A percentile compares a stretch with the other conserved stretches of the same genome.
These are phyloP conservation scores for Lacerta bilineata DNA, from an alignment of 2,797 vertebrate genomes.

Conservation along the genomic window DNA sequence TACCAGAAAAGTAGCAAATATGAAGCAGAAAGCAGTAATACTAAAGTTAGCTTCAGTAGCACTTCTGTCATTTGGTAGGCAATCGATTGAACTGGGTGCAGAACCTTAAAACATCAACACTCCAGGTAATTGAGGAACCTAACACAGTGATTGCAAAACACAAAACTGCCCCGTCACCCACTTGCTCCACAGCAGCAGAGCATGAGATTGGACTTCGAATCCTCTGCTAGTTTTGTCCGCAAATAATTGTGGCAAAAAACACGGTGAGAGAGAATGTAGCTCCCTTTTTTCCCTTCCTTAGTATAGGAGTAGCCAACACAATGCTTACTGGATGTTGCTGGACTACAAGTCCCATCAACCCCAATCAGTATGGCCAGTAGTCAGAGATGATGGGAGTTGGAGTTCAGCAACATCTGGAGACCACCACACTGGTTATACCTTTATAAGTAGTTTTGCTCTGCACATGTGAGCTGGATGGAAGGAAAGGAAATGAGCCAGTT, in stretches of 20 bases:
- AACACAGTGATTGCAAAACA: constrained; percentile 40
- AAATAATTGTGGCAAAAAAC: constrained; percentile 1
- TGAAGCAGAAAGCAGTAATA: constrained; percentile 21
- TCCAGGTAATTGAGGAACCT: constrained; percentile 41
- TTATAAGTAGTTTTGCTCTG: background rate
- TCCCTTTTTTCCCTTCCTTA: background rate
- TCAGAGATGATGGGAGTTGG: no score
- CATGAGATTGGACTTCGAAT: constrained; percentile 9
- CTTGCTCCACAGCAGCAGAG: constrained; percentile 19
- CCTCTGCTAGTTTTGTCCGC: constrained; percentile 12
- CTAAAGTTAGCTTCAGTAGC: constrained; percentile 18
- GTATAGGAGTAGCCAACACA: background rate
- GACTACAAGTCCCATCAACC: no score
- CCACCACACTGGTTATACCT: no score
- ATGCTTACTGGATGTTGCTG: no score
- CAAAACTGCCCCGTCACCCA: constrained; percentile 13
- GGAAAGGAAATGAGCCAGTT: background rate
- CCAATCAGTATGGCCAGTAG: no score
- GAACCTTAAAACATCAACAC: constrained; percentile 38
- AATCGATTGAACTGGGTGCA: constrained; percentile 41
- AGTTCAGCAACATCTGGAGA: no score
- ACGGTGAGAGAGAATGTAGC: background rate
- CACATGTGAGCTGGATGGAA: background rate
- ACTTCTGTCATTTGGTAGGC: constrained; percentile 36
- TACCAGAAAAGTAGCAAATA: constrained; percentile 44